These are phyloP conservation scores for Phymatocera aterrima DNA, from an alignment of 2,888 invertebrate genomes.

Conservation along the genomic window DNA sequence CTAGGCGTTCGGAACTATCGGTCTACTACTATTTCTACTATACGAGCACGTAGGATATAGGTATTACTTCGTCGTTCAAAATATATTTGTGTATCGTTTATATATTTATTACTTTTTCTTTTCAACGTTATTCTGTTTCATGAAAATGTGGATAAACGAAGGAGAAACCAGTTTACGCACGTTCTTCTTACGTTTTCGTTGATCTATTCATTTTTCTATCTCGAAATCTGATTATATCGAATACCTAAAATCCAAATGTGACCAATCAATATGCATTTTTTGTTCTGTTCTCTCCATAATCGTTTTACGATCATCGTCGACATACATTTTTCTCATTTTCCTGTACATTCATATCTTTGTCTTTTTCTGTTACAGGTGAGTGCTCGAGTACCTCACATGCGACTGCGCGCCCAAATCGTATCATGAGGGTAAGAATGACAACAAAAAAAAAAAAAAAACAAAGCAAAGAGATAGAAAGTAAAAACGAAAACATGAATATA, in stretches of 20 bases:
- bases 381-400: background rate
- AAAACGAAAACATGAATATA: too few species aligned
- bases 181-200: too few species aligned
- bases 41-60: too few species aligned
- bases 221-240: too few species aligned
- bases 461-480: too few species aligned
- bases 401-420: background rate
- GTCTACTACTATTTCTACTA: too few species aligned
- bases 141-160: background rate
- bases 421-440: background rate
- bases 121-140: too few species aligned
- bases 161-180: background rate
- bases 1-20: constrained; percentile 4
- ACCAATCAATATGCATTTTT: too few species aligned
- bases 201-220: too few species aligned
- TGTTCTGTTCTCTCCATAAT: background rate
- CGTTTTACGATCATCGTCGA: background rate
- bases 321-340: background rate
- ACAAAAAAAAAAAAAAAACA: background rate
- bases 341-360: too few species aligned
- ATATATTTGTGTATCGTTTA: background rate
- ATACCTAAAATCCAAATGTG: too few species aligned
- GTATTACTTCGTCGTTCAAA: background rate
- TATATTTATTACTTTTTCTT: background rate
- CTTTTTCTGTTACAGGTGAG: constrained; percentile 36